These are phyloP conservation scores for Diarsia dahlii DNA, from an alignment of 2,888 invertebrate genomes.

Conservation along the genomic window DNA sequence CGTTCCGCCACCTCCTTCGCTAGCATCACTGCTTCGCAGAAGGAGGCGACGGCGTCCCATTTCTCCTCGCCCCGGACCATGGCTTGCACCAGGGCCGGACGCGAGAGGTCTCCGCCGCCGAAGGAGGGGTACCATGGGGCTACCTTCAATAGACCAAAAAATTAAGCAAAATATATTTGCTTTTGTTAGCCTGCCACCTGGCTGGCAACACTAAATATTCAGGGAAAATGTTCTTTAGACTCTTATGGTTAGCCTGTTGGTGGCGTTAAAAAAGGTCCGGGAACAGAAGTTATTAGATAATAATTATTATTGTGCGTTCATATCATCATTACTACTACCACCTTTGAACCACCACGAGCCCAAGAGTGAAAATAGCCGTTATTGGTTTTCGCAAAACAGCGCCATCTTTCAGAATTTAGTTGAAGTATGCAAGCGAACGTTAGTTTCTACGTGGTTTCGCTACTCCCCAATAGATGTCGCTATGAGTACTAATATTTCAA, in stretches of 20 bases:
- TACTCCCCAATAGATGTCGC: conserved; percentile 75
- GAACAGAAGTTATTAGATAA: background rate
- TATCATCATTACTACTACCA: too few relatives aligned
- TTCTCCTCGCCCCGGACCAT: too few relatives aligned
- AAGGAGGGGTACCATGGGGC: too few relatives aligned
- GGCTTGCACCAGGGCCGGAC: too few relatives aligned
- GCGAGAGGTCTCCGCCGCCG: too few relatives aligned
- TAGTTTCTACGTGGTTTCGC: conserved; percentile 43
- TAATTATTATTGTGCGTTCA: background rate
- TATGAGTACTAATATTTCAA: background rate
- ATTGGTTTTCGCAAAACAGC: background rate
- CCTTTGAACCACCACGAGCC: background rate
- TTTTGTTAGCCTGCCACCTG: too few relatives aligned
- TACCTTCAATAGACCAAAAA: too few relatives aligned
- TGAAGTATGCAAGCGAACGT: fast-evolving
- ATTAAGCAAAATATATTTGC: too few relatives aligned
- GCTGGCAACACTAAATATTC: background rate
- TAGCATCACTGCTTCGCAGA: too few relatives aligned
- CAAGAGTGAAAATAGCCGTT: background rate
- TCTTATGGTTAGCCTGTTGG: background rate
- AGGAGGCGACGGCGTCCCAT: too few relatives aligned
- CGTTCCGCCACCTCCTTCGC: too few relatives aligned
- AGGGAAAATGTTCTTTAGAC: fast-evolving
- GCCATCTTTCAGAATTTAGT: conserved; percentile 28
- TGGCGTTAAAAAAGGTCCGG: background rate